Conservation (phyloP, 2,113 vertebrate genomes). For the Thomomys bottae region DNA sequence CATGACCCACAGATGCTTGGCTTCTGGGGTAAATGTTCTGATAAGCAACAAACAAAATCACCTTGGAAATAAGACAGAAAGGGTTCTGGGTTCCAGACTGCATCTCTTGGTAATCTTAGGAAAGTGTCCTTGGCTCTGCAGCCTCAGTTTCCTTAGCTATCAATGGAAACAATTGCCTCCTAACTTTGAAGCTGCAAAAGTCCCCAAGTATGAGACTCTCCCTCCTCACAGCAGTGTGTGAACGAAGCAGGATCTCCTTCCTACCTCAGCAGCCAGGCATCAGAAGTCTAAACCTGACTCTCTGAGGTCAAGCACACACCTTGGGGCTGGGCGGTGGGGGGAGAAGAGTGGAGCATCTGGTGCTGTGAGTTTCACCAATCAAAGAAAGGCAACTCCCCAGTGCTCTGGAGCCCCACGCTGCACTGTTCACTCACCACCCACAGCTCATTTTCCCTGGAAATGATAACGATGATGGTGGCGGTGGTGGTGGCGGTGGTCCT, state of each 20-base stretch:
- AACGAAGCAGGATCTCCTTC: neutral
- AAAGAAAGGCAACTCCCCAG: neutral
- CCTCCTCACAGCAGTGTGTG: neutral
- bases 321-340: too few relatives aligned
- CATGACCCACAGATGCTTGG: too few relatives aligned
- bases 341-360: too few relatives aligned
- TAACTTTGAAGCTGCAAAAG: neutral
- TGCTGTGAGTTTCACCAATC: neutral
- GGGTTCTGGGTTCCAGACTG: neutral
- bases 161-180: neutral
- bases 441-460: neutral
- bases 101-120: neutral
- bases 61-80: neutral
- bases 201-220: too few relatives aligned
- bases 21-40: too few relatives aligned
- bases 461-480: too few relatives aligned
- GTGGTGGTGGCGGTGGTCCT: too few relatives aligned
- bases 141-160: conserved; percentile 34
- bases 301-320: neutral
- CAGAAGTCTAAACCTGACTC: neutral
- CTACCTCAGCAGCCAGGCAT: neutral
- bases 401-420: neutral
- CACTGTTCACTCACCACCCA: neutral
- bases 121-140: neutral
- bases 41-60: neutral